Percentiles rank a stretch among this genome's conserved stretches.
Evolutionary conservation across 2,113 vertebrate species (phyloP).

Genomic region (Dunckerocampus dactyliophorus): DNA sequence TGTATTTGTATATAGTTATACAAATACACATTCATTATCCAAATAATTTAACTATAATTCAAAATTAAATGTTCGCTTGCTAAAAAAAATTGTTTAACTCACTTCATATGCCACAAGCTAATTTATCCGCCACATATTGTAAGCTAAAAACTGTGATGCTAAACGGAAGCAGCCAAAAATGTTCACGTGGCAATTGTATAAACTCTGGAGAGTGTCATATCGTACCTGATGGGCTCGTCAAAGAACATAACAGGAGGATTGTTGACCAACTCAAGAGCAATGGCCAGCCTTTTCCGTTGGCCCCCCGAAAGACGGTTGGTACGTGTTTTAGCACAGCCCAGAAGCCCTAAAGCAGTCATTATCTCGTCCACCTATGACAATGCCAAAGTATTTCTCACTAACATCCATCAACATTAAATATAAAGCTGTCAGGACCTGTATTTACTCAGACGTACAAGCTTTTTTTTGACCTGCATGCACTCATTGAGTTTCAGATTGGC

Average conservation of each 20-base stretch:
- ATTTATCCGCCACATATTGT: too few species aligned
- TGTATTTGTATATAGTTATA: too few species aligned
- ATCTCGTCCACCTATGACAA: conserved; percentile 88
- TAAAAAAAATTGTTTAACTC: too few species aligned
- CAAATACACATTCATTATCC: too few species aligned
- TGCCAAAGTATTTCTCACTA: background rate
- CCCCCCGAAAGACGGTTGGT: conserved; percentile 87
- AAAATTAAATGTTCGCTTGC: too few species aligned
- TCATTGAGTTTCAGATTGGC: conserved; percentile 94
- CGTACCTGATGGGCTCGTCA: conserved; percentile 94
- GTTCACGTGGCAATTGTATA: too few species aligned
- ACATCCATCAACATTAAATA: too few species aligned
- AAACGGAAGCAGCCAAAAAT: too few species aligned
- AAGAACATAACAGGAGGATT: conserved; percentile 99
- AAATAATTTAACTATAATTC: too few species aligned
- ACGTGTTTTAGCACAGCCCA: conserved; percentile 88
- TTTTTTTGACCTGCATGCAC: conserved; percentile 90
- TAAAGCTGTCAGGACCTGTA: background rate
- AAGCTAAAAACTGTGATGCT: too few species aligned
- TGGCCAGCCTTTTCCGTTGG: conserved; percentile 93
- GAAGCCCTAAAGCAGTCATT: conserved; percentile 89
- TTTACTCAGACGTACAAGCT: conserved; percentile 79
- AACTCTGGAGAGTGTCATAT: background rate
- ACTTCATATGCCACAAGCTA: too few species aligned
- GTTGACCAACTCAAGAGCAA: conserved; percentile 95